Evolutionary conservation across 1,140 invertebrate genomes (phyloP), one percentile per base, ranked within the genome.

Genomic region (Plutomurus gul): DNA sequence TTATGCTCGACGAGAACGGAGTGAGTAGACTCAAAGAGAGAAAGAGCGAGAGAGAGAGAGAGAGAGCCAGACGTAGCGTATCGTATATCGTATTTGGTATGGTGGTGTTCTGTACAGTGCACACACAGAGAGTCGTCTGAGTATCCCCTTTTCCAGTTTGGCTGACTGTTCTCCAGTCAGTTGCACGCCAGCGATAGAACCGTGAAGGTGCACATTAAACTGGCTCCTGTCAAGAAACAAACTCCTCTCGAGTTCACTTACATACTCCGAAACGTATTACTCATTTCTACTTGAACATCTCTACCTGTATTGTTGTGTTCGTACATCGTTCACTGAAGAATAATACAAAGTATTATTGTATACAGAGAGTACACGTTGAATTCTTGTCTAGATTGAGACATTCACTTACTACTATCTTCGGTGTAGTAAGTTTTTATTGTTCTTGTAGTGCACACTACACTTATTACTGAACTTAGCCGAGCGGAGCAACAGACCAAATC

Each of bases 101-200:
- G 27, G 49, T 22, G 27, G 47, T 25, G 1, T 20, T 56, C 33
- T 16, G 51, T 30, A 22, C 8, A 27, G 18, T 16, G 25, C 16
- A 39, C 11, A 18, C 11, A 25, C n/a, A n/a, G n/a, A n/a, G n/a
- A n/a, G n/a, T n/a, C n/a, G n/a, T n/a, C 3, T 36, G 73, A 30
- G 4, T 73, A 72, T 39, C 70, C 70, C 70, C 70, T 72, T 65
- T 72, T 72, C 70, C 70, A 72, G 70, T 43, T 40, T 72, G 70
- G 18, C 70, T 27, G 25, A 39, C 8, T 20, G 30, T 81, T 51
- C 76, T 81, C 80, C 76, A 81, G 80, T 81, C 80, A 81, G 80
- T 81, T 78, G 80, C 56, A 74, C 72, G 47, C 51, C 72, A 78
- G 73, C 76, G 36, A 73, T 27, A 76, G 79, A 77, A 51, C 73